Evolutionary conservation across 2,797 vertebrate genomes (phyloP).

Genomic region (Enteromius viviparus): DNA sequence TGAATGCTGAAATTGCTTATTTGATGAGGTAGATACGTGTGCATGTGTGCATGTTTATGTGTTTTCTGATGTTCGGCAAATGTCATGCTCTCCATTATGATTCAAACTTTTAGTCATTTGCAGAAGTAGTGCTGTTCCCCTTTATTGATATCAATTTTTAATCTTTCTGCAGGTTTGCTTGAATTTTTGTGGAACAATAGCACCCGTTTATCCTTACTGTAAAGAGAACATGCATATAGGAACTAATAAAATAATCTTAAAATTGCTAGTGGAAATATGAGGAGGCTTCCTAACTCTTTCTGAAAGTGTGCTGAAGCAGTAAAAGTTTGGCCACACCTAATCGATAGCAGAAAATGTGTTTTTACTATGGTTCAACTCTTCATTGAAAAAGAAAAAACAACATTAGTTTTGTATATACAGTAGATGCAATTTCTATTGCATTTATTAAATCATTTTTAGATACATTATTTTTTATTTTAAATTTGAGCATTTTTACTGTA

Average conservation of each 20-base stretch:
- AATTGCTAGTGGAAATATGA: neutral
- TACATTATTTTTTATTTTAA: neutral
- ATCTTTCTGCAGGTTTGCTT: constrained; percentile 28
- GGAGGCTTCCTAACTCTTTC: neutral
- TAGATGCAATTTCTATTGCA: neutral
- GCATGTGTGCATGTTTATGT: constrained; percentile 44
- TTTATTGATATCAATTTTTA: constrained; percentile 34
- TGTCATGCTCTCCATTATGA: constrained; percentile 43
- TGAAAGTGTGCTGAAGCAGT: neutral
- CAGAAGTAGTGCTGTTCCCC: constrained; percentile 24
- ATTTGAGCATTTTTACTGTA: neutral
- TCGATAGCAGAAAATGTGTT: neutral
- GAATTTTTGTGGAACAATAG: constrained; percentile 18
- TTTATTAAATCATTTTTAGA: neutral
- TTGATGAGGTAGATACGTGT: constrained; percentile 52
- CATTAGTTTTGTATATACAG: neutral
- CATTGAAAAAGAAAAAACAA: neutral
- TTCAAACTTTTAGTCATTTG: constrained; percentile 56
- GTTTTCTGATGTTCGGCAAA: constrained; percentile 35
- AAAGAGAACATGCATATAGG: constrained; percentile 9
- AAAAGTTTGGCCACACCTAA: neutral
- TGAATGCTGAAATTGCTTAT: constrained; percentile 63
- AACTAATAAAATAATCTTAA: constrained; percentile 26
- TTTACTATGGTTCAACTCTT: neutral
- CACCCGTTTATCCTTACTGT: neutral